These are phyloP conservation scores for Phocoena sinus DNA, from an alignment of 2,113 vertebrate species.

Conservation along the genomic window DNA sequence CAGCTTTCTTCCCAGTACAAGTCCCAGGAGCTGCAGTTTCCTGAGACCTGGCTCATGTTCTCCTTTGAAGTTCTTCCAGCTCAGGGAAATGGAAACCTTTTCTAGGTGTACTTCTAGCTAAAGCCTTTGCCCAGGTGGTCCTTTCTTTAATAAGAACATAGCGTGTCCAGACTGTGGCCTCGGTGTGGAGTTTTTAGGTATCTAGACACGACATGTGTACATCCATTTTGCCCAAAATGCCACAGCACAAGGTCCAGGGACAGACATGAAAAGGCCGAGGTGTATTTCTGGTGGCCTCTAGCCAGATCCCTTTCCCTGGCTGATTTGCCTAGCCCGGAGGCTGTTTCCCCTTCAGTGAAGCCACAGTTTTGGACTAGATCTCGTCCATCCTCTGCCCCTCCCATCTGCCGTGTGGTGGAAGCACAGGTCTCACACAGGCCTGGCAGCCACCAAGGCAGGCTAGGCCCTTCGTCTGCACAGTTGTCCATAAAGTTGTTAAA, in stretches of 20 bases:
- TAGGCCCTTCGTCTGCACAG: background rate
- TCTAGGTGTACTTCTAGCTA: background rate
- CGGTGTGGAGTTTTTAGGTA: background rate
- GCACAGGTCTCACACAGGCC: background rate
- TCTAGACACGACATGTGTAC: accelerated
- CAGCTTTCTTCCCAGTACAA: background rate
- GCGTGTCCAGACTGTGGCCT: background rate
- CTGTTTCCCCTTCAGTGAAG: background rate
- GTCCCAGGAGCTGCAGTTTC: background rate
- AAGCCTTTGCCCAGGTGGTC: background rate
- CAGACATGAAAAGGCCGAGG: accelerated
- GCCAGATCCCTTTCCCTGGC: background rate
- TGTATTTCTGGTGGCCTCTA: background rate
- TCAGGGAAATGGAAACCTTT: background rate
- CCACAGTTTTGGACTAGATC: background rate
- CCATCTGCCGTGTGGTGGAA: accelerated
- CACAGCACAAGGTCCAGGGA: background rate
- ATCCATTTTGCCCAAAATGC: background rate
- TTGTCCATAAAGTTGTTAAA: background rate
- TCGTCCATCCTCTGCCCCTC: accelerated
- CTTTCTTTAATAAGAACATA: background rate
- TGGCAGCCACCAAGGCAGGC: too few relatives aligned
- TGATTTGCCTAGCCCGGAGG: background rate
- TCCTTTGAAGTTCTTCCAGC: background rate
- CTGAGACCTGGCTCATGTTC: background rate